Evolutionary conservation across 1,140 invertebrate genomes (phyloP), one percentile per base, ranked within the genome.

Genomic region (Eupristina koningsbergeri): DNA sequence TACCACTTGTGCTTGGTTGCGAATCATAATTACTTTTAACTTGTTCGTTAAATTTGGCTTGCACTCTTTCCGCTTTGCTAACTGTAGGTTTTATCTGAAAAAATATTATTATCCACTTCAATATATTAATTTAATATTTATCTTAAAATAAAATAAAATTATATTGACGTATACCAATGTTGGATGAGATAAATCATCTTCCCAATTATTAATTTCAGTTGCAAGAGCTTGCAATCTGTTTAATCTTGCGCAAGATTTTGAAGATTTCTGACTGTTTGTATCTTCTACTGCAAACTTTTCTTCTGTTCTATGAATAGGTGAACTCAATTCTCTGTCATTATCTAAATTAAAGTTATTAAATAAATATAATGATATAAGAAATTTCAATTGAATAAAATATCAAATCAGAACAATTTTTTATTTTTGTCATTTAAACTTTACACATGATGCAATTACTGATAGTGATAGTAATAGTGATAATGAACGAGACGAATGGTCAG

Each of bases 151-250:
- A 47, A n/a, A n/a, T n/a, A n/a, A n/a, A n/a, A n/a, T n/a, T 17
- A 29, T 19, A 41, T 64, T 75, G 22, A 45, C 22, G 47, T 15
- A 85, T 88, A 89, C 88, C 77, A 89, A 63, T 34, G 83, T 75
- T 69, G 95, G 95, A 92, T 95, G 94, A 2, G 93, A 93, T n/a
- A 94, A 90, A 89, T 97, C 96, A 92, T 97, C 96, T 89, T 97
- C 96, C 96, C 96, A 96, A 86, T 95, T 94, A 86, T 96, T 97
- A 41, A 97, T 96, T 34, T 95, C 94, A 64, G 95, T 93, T 15
- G 96, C 96, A n/a, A 97, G 91, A 11, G 95, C 95, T 2, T 95
- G 95, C n/a, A 97, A 91, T 90, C 95, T 93, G 13, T 94, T 94
- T 45, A 95, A 93, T 79, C 95, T 91, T 90, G 91, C 94, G 90